Evolutionary conservation across 2,113 vertebrate species (phyloP).

Genomic region (Plecturocebus donacophilus): DNA sequence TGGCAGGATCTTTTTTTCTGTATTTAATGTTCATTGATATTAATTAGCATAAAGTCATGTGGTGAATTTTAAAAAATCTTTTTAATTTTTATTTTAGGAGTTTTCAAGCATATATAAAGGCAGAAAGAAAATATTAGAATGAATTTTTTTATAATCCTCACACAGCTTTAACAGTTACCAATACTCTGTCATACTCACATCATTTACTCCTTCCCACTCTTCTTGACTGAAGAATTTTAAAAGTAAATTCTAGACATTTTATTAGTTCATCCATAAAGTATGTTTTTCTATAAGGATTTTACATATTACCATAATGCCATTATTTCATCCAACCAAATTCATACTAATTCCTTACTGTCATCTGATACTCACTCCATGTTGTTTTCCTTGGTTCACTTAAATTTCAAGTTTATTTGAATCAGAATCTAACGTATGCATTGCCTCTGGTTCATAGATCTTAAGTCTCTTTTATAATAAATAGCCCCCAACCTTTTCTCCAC

Average conservation of each 20-base stretch:
- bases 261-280: neutral
- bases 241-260: neutral
- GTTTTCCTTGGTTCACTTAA: neutral
- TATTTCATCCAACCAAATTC: neutral
- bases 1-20: neutral
- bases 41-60: neutral
- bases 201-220: neutral
- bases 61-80: neutral
- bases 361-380: neutral
- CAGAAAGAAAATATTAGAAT: neutral
- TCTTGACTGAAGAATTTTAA: neutral
- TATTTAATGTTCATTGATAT: neutral
- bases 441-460: neutral
- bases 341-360: neutral
- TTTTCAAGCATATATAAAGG: constrained; percentile 12
- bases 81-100: neutral
- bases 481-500: no score
- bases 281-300: constrained; percentile 27
- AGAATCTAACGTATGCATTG: neutral
- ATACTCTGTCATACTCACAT: neutral
- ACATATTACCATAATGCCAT: neutral
- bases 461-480: neutral
- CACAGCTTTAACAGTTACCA: neutral
- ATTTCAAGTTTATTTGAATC: constrained; percentile 36
- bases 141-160: neutral